phyloP scores from a whole-genome alignment of 1,140 invertebrate genomes.

The Drosophila bifasciata region DNA sequence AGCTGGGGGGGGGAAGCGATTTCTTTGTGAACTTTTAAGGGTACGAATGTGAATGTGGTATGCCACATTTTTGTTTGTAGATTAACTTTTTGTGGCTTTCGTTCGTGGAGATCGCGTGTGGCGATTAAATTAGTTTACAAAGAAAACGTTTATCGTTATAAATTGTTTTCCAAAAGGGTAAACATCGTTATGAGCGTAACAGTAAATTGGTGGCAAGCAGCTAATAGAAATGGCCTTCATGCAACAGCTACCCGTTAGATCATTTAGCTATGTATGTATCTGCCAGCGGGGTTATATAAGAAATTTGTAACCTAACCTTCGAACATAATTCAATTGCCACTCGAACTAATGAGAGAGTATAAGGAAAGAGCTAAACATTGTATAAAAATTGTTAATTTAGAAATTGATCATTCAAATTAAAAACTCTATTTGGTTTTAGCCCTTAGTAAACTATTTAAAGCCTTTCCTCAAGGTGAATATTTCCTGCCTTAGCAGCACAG shows the following conservation, averaged over 20 bases:
- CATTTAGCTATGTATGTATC: conserved; percentile 24
- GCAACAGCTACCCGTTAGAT: conserved; percentile 14
- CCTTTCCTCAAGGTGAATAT: too few species aligned
- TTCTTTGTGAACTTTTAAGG: conserved; percentile 22
- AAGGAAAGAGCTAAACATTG: conserved; percentile 2
- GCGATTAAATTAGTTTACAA: conserved; percentile 48
- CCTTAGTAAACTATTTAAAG: too few species aligned
- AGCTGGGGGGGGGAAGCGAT: background rate
- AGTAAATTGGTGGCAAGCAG: conserved; percentile 48
- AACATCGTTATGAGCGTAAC: conserved; percentile 40
- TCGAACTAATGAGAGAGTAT: background rate
- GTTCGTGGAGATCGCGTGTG: conserved; percentile 58
- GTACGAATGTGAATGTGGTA: conserved; percentile 19
- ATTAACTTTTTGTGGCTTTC: conserved; percentile 43
- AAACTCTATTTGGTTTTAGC: too few species aligned
- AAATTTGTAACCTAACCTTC: conserved; percentile 17
- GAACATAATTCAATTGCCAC: background rate
- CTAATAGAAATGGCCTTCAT: conserved; percentile 71
- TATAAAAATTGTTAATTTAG: background rate
- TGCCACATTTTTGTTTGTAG: conserved; percentile 42
- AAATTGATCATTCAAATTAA: too few species aligned
- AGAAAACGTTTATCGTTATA: conserved; percentile 44
- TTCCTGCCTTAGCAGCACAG: too few species aligned
- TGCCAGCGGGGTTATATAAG: conserved; percentile 53
- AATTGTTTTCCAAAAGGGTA: conserved; percentile 51